Percentiles rank a stretch among this genome's conserved stretches.
phyloP scores from a whole-genome alignment of 2,113 vertebrate genomes.

The Phainopepla nitens region DNA sequence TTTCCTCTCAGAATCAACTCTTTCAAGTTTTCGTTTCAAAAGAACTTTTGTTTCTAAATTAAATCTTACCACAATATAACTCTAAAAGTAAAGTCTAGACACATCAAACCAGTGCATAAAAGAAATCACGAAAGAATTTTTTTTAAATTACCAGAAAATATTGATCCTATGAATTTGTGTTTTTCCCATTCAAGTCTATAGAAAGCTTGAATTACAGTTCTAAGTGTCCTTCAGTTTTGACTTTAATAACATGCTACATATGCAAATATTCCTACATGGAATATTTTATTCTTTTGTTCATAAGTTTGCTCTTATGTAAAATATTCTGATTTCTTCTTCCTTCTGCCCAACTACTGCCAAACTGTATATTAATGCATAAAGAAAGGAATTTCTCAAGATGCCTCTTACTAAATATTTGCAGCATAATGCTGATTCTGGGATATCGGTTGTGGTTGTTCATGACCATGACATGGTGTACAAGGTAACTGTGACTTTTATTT shows the following conservation, averaged over 20 bases:
- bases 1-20: not conserved
- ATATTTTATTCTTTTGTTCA: not conserved
- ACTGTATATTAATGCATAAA: not conserved
- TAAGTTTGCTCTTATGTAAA: not conserved
- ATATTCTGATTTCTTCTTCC: not conserved
- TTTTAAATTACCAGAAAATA: not conserved
- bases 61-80: not conserved
- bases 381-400: not conserved
- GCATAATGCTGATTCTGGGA: not conserved
- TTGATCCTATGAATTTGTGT: rapidly evolving
- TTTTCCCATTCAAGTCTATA: not conserved
- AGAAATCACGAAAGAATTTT: not conserved
- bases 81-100: not conserved
- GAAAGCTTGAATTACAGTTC: not conserved
- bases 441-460: not conserved
- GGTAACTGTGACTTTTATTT: not conserved
- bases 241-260: not conserved
- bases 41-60: not conserved
- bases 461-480: not conserved
- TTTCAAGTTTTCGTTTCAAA: not conserved
- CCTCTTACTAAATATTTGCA: not conserved
- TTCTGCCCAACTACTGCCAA: not conserved
- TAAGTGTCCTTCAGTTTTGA: not conserved
- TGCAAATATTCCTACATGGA: not conserved
- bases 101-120: not conserved